Base-by-base conservation (phyloP, 2,113 vertebrate genomes). In the Microcebus griseorufus region DNA sequence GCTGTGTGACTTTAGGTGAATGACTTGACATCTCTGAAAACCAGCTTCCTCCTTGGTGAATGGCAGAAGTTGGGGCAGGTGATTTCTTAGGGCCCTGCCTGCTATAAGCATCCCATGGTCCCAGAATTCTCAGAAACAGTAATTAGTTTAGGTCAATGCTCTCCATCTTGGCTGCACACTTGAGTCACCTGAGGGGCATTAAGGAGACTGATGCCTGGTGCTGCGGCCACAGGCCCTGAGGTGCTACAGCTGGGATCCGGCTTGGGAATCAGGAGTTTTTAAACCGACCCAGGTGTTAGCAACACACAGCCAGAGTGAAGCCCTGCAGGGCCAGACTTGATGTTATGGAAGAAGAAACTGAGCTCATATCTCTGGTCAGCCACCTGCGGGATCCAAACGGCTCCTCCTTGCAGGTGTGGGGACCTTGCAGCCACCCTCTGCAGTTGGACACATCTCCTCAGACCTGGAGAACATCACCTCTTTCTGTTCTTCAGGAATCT, bases 261-360 rank as follows among this genome's bases (percentile, higher is more conserved):
- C 32, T 3, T 53, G 53, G 51, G 42, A 45, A 25, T 25, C 55
- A 11, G 32, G 75, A 39, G 23, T 18, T 25, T 81, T 32, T 62
- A 32, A 11, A 17, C 10, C 34, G 34, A 27, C 42, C 39, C n/a
- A 29, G 13, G 13, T 25, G 11, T 70, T 45, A 39, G 32, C 51
- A 37, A 70, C 3, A 4, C 2, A 25, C 13, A 78, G 27, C 70
- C 58, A 34, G 20, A 12, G 10, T 65, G 32, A 48, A 67, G 27
- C 32, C 12, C 9, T 39, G 5, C 8, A 0, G 6, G 45, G 27
- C 37, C 32, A 62, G 12, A 16, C 45, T 2, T 20, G 9, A 14
- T 32, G 32, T 62, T 42, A 27, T 58, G n/a, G 72, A 27, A 65
- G 45, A 53, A n/a, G 72, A 67, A 55, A 89, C 34, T 11, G 42